Evolutionary conservation across 92 coral and sea anemone species (phyloP).

Genomic region (Ricordea florida): DNA sequence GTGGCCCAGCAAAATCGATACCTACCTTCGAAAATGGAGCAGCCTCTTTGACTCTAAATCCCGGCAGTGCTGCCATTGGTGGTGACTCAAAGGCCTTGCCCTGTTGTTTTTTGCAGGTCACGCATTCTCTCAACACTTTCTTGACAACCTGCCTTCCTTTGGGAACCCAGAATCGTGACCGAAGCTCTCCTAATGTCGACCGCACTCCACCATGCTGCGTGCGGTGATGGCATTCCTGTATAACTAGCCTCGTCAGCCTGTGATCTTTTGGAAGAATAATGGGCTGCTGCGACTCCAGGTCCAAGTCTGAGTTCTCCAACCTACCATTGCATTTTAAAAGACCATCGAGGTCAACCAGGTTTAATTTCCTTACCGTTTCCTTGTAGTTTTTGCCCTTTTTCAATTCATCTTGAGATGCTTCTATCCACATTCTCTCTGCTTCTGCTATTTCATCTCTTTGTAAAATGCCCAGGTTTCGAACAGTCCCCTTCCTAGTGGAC

Average conservation of each 20-base stretch:
- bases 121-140: neutral
- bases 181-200: too few species aligned
- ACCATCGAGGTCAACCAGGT: conserved; percentile 15
- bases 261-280: conserved; percentile 8
- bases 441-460: neutral
- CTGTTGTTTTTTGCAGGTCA: neutral
- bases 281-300: conserved; percentile 14
- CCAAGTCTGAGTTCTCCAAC: conserved; percentile 17
- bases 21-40: too few species aligned
- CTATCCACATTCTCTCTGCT: conserved; percentile 42
- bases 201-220: too few species aligned
- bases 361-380: conserved; percentile 14
- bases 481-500: neutral
- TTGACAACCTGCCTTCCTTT: conserved; percentile 14
- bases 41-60: too few species aligned
- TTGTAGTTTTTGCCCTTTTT: neutral
- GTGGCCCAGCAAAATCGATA: too few species aligned
- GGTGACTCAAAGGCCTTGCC: conserved; percentile 10
- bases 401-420: conserved; percentile 10
- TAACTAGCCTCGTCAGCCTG: too few species aligned
- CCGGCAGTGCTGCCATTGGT: too few species aligned
- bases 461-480: neutral
- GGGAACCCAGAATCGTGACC: too few species aligned
- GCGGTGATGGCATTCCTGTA: too few species aligned
- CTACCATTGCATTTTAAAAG: conserved; percentile 16